phyloP scores from a whole-genome alignment of 2,113 vertebrate genomes.

The Paraplagusia blochii region DNA sequence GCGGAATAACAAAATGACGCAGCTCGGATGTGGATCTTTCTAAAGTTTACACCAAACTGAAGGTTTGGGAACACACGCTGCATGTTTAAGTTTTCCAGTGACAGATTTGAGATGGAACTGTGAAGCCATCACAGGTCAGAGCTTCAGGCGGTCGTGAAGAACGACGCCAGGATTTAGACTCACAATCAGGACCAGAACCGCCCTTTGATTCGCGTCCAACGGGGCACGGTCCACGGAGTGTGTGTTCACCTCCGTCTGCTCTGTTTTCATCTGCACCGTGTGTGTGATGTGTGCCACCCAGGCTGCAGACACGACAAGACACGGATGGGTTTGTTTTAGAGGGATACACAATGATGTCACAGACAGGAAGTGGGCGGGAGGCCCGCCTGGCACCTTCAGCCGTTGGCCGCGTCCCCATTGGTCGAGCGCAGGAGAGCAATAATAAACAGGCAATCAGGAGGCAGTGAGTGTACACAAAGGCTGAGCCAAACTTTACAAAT shows the following conservation, averaged over 20 bases:
- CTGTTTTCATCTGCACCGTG: slow-evolving; percentile 82
- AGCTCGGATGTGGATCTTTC: no score
- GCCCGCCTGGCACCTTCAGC: slow-evolving; percentile 86
- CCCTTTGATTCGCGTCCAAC: slow-evolving; percentile 79
- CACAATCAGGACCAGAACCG: slow-evolving; percentile 62
- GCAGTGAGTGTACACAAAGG: slow-evolving; percentile 90
- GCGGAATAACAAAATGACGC: no score
- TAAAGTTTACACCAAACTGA: slow-evolving; percentile 22
- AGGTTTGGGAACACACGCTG: slow-evolving; percentile 24
- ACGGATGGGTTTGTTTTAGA: slow-evolving; percentile 84
- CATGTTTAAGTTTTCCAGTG: slow-evolving; percentile 41
- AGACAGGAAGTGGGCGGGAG: slow-evolving; percentile 85
- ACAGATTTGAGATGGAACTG: slow-evolving; percentile 36
- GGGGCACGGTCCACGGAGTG: slow-evolving; percentile 75
- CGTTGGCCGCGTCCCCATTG: slow-evolving; percentile 86
- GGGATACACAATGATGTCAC: slow-evolving; percentile 96
- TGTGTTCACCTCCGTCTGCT: slow-evolving; percentile 58
- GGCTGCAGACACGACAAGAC: slow-evolving; percentile 92
- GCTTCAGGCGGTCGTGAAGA: slow-evolving; percentile 18
- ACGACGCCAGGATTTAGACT: slow-evolving; percentile 24
- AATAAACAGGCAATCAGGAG: slow-evolving; percentile 99
- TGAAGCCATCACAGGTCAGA: slow-evolving; percentile 31
- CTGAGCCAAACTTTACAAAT: slow-evolving; percentile 90
- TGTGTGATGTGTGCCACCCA: slow-evolving; percentile 89
- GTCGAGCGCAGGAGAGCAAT: slow-evolving; percentile 88